Evolutionary conservation across 2,113 vertebrate species (phyloP).

Genomic region (Poicephalus meyeri): DNA sequence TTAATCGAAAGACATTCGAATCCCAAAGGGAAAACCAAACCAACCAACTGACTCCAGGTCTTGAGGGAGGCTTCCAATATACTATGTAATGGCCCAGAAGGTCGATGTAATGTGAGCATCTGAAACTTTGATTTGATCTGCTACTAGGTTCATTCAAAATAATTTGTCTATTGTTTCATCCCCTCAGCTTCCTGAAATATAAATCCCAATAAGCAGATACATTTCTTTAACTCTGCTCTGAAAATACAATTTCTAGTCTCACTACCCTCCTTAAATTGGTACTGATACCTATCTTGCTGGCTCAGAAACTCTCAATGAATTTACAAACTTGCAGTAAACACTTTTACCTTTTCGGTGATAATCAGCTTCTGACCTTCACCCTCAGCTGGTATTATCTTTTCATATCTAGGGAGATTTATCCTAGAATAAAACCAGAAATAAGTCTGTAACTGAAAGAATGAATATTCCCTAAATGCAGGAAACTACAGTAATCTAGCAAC

Average conservation of each 20-base stretch:
- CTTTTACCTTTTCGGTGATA: slow-evolving; percentile 89
- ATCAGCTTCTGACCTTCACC: slow-evolving; percentile 86
- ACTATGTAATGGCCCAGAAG: not conserved
- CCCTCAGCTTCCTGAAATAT: not conserved
- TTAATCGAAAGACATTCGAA: not conserved
- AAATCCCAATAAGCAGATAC: not conserved
- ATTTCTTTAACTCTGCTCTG: not conserved
- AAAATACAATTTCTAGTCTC: not conserved
- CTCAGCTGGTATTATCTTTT: slow-evolving; percentile 79
- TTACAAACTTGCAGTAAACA: not conserved
- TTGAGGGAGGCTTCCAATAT: not conserved
- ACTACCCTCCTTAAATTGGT: not conserved
- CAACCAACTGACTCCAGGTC: not conserved
- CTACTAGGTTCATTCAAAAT: not conserved
- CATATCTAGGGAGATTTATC: slow-evolving; percentile 86
- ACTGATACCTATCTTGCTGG: not conserved
- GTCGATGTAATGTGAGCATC: not conserved
- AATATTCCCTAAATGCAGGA: not conserved
- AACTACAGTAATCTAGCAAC: not conserved
- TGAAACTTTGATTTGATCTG: not conserved
- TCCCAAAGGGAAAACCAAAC: not conserved
- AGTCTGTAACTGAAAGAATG: not conserved
- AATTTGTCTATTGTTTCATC: not conserved
- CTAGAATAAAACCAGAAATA: slow-evolving; percentile 72
- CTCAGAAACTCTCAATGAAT: not conserved